Evolutionary conservation across 2,888 invertebrate species (phyloP).

Genomic region (Tipula confusa): DNA sequence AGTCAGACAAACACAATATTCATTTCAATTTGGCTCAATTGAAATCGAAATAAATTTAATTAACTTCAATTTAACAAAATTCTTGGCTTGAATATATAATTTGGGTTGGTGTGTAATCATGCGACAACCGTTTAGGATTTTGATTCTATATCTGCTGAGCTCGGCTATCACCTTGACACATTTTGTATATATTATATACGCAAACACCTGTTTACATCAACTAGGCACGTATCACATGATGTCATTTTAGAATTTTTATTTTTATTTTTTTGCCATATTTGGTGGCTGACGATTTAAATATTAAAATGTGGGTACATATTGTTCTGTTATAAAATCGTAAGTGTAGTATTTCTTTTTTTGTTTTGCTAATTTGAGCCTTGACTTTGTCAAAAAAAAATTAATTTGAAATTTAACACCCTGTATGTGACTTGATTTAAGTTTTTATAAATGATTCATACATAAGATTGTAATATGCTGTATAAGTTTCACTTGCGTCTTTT

Average conservation of each 20-base stretch:
- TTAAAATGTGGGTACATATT: not conserved
- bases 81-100: conserved; percentile 16
- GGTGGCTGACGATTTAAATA: not conserved
- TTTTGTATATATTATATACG: not conserved
- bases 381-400: not conserved
- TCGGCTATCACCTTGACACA: not conserved
- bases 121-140: not conserved
- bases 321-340: not conserved
- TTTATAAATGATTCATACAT: not conserved
- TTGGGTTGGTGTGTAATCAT: not conserved
- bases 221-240: not conserved
- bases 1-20: not conserved
- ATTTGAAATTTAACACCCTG: not conserved
- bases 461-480: not conserved
- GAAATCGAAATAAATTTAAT: conserved; percentile 6
- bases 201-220: not conserved
- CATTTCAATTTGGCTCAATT: not conserved
- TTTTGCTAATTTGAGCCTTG: not conserved
- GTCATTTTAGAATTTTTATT: not conserved
- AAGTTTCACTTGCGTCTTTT: not conserved
- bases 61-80: not conserved
- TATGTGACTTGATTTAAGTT: not conserved
- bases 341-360: not conserved
- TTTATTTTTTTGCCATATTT: not conserved
- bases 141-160: not conserved